Conservation (phyloP, 2,113 vertebrate species). For the Formicarius rufipectus region DNA sequence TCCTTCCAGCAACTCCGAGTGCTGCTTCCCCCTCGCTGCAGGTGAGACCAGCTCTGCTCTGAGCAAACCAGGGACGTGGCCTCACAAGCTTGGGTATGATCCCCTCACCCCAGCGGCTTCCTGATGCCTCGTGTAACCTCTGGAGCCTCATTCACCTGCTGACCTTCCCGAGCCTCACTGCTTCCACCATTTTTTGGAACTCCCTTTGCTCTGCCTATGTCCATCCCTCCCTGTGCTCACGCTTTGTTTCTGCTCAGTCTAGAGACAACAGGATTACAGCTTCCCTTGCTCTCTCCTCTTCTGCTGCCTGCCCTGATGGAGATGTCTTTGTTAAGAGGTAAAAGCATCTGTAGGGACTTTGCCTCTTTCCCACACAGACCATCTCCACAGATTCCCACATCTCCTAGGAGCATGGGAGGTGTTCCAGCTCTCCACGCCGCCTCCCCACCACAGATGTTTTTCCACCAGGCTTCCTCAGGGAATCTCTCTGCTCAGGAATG, state of each 20-base stretch:
- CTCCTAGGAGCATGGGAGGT: rapidly evolving
- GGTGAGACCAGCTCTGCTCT: neutral
- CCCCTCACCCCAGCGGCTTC: neutral
- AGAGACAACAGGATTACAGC: neutral
- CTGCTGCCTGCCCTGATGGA: neutral
- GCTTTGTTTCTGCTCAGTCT: neutral
- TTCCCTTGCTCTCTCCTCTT: neutral
- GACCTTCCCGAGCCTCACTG: rapidly evolving
- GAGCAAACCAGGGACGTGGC: neutral
- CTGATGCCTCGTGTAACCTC: neutral
- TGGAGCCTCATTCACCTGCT: neutral
- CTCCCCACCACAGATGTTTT: neutral
- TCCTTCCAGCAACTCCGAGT: rapidly evolving
- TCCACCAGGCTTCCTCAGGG: neutral
- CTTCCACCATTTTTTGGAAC: neutral
- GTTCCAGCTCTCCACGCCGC: neutral
- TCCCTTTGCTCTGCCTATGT: neutral
- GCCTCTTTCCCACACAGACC: neutral
- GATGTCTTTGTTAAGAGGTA: neutral
- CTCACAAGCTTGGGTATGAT: rapidly evolving
- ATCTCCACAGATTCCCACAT: neutral
- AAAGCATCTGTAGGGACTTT: neutral
- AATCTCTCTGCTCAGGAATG: neutral
- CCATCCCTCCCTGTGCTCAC: neutral
- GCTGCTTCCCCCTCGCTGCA: rapidly evolving